phyloP scores from a whole-genome alignment of 2,113 vertebrate species.

The Dolichotis patagonum region DNA sequence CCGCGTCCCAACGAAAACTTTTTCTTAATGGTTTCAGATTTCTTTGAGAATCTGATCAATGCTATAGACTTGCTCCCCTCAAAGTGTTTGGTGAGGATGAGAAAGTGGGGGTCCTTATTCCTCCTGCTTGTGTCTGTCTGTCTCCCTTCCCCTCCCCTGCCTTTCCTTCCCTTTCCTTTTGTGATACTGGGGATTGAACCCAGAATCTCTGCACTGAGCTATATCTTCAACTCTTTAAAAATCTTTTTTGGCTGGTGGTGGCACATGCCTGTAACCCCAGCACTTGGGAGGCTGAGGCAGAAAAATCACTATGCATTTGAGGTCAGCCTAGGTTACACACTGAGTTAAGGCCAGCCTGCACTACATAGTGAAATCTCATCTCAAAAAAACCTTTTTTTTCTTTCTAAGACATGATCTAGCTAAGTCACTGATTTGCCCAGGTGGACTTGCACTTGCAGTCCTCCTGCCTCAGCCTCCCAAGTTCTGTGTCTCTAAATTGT shows the following conservation, averaged over 20 bases:
- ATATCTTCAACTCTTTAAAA: background rate
- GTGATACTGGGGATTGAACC: background rate
- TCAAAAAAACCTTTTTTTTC: too few species aligned
- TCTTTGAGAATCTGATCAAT: background rate
- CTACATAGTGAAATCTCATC: too few species aligned
- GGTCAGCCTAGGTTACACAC: background rate
- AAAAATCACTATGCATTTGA: background rate
- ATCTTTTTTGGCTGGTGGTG: background rate
- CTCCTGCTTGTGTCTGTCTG: background rate
- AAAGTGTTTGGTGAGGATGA: slow-evolving; percentile 13
- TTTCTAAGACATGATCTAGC: background rate
- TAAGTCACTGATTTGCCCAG: background rate
- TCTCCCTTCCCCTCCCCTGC: background rate
- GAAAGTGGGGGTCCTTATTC: background rate
- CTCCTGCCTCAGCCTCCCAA: background rate
- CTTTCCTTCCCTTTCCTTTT: rapidly evolving
- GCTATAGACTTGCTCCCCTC: background rate
- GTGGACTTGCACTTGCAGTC: background rate
- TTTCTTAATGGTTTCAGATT: background rate
- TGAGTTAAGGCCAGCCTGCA: background rate
- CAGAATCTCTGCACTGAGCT: background rate
- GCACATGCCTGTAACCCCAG: background rate
- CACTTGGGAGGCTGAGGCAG: background rate
- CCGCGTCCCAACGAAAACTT: background rate
- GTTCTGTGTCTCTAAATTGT: background rate